Conservation (phyloP, 1,140 invertebrate genomes). For the Drosophila dunni region DNA sequence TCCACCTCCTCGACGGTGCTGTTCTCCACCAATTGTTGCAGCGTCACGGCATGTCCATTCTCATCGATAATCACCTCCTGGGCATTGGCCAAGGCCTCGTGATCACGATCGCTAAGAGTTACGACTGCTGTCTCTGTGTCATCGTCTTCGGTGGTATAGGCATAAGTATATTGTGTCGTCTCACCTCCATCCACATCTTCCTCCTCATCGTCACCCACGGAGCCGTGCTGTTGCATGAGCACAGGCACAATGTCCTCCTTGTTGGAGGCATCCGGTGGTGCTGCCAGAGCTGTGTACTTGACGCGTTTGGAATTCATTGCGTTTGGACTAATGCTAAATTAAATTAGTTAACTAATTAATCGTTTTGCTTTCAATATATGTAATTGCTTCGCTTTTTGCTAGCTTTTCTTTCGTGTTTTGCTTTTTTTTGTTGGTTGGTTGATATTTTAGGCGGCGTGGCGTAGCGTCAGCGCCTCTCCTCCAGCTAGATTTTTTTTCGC, state of each 20-base stretch:
- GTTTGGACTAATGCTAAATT: neutral
- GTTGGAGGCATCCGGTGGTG: conserved; percentile 18
- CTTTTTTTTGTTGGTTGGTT: conserved; percentile 19
- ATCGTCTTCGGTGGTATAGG: conserved; percentile 71
- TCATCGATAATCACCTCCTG: conserved; percentile 82
- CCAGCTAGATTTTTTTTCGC: conserved; percentile 10
- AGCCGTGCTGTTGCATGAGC: conserved; percentile 61
- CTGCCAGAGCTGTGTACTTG: conserved; percentile 60
- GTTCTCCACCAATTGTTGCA: conserved; percentile 78
- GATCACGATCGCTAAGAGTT: conserved; percentile 60
- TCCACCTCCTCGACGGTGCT: conserved; percentile 79
- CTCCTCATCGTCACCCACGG: conserved; percentile 32
- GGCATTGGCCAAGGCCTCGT: conserved; percentile 63
- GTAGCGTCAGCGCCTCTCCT: conserved; percentile 45
- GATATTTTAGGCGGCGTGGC: conserved; percentile 43
- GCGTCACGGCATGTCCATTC: conserved; percentile 74
- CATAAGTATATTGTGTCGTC: conserved; percentile 71
- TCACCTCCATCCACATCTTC: conserved; percentile 40
- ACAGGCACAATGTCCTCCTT: conserved; percentile 78
- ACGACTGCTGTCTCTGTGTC: conserved; percentile 70
- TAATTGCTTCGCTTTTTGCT: neutral
- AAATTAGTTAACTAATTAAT: neutral
- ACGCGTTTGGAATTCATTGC: conserved; percentile 78
- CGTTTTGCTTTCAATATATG: neutral
- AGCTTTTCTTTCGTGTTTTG: neutral